Conservation (phyloP, 2,113 vertebrate genomes). For the Protobothrops flavoviridis region DNA sequence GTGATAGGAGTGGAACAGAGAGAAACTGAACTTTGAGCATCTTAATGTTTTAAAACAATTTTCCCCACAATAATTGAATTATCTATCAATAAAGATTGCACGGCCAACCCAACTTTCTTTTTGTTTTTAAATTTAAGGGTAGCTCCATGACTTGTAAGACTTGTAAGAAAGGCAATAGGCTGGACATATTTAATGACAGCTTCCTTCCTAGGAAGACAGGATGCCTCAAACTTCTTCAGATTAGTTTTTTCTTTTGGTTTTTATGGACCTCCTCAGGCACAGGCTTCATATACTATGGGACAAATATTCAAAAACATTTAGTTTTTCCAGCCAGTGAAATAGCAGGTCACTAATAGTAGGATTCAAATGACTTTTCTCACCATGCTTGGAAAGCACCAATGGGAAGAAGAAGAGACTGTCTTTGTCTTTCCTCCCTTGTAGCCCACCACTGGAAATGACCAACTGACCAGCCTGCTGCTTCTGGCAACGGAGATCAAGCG, state of each 20-base stretch:
- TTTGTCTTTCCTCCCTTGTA: background rate
- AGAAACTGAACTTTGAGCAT: constrained; percentile 88
- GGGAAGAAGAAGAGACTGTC: background rate
- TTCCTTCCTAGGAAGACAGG: constrained; percentile 30
- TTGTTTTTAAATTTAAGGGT: constrained; percentile 38
- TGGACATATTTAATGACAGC: background rate
- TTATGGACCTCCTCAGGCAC: fast-evolving
- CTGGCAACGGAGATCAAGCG: background rate
- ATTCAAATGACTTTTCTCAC: background rate
- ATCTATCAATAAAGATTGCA: constrained; percentile 77
- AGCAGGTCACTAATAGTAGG: background rate
- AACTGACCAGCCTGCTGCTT: background rate
- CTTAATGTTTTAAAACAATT: constrained; percentile 92
- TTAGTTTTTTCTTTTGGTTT: background rate
- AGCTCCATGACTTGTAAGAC: constrained; percentile 63
- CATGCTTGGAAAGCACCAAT: background rate
- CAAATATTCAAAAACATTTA: background rate
- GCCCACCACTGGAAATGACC: background rate
- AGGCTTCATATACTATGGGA: background rate
- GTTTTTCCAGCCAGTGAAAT: background rate
- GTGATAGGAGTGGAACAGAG: constrained; percentile 90
- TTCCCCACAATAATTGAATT: constrained; percentile 92
- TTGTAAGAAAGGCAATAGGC: constrained; percentile 61
- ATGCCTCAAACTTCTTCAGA: background rate
- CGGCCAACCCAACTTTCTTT: constrained; percentile 54